Evolutionary conservation across 2,113 vertebrate genomes (phyloP), one percentile per base, ranked within the genome.

Genomic region (Bothrops jararaca): DNA sequence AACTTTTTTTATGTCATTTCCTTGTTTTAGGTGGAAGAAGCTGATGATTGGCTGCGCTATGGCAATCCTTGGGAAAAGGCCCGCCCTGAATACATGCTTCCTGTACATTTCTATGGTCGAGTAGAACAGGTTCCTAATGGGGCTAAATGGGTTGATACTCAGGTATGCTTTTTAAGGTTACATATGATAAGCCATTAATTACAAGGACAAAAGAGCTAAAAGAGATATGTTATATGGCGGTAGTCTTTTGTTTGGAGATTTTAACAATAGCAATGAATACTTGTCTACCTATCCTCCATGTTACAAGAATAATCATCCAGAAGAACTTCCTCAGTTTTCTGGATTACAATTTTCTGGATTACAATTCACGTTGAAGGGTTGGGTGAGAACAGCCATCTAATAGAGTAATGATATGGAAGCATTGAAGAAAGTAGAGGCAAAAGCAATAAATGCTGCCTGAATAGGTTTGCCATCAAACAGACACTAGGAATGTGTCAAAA

Each of bases 11-110:
- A 9, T 39, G 1, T 64, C 0, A 0, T 11, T 0, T 53, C 88
- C 91, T 22, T 87, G 48, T 58, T 91, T 92, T 92, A 99, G 98
- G 98, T 99, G 60, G 98, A 99, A 94, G 98, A 99, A 95, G 98
- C 98, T 0, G 98, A 99, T 0, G 98, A 99, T 96, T 99, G 98
- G 98, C 97, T 99, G 45, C 98, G 98, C 91, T 98, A 98, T 0
- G 98, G 98, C 48, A 99, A 99, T 29, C 98, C 98, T 12, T 99
- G 98, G 98, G 98, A 99, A 96, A 99, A 99, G 56, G 98, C 98
- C 0, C 98, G 98, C 5, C 98, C 98, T 0, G 98, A 99, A 95
- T 99, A 98, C 95, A 98, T 98, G 98, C 97, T 98, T 1, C 98
- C 98, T 0, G 98, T 99, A 90, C 98, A 98, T 94, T 98, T 98